phyloP scores from a whole-genome alignment of 2,888 invertebrate genomes.

The Phyto melanocephala region DNA sequence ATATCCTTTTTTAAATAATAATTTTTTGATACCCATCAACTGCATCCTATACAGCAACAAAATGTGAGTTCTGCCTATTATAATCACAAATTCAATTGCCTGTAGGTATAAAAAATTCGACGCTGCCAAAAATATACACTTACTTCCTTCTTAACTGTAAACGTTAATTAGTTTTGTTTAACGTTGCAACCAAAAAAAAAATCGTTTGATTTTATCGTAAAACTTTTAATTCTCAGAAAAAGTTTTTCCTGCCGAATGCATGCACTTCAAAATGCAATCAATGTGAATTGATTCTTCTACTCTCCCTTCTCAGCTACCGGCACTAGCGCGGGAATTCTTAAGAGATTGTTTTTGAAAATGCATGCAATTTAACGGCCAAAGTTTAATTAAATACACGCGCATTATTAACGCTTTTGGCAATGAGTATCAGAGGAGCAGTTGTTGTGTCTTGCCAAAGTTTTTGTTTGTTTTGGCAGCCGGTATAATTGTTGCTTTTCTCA shows the following conservation, averaged over 20 bases:
- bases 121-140: neutral
- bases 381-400: conserved; percentile 75
- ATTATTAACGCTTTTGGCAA: conserved; percentile 67
- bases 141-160: conserved; percentile 70
- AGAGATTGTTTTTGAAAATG: conserved; percentile 15
- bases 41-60: no score
- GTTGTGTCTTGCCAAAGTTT: conserved; percentile 21
- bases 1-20: no score
- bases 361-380: conserved; percentile 74
- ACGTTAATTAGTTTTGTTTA: conserved; percentile 77
- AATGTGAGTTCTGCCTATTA: no score
- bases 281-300: conserved; percentile 48
- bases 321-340: conserved; percentile 2
- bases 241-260: conserved; percentile 47
- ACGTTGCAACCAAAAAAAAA: conserved; percentile 57
- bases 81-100: no score
- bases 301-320: neutral
- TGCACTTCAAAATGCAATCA: conserved; percentile 53
- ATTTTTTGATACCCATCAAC: no score
- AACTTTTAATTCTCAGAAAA: conserved; percentile 57
- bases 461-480: conserved; percentile 12
- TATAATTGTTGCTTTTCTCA: conserved; percentile 58
- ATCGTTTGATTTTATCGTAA: conserved; percentile 64
- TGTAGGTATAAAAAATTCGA: neutral
- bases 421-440: conserved; percentile 64